Evolutionary conservation across 1,140 invertebrate species (phyloP), one percentile per base, ranked within the genome.

Genomic region (Anthonomus grandis): DNA sequence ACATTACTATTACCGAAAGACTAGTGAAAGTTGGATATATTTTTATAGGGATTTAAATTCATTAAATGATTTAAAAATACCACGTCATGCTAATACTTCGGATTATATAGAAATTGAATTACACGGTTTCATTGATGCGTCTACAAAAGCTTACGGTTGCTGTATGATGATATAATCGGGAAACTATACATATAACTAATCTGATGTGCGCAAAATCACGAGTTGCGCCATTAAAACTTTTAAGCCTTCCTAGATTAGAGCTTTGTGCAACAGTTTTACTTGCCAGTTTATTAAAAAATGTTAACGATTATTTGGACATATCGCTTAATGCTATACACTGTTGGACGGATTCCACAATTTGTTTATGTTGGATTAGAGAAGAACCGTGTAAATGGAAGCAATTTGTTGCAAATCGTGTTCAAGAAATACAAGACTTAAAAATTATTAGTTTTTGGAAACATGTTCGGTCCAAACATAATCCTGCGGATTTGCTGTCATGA

Each of bases 401-500:
- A 0, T 77, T 75, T 48, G 69, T 72, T 0, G 66, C 66, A 0
- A 78, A 77, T 69, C 47, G 74, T 13, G 71, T 76, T 0, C 21
- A 64, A 0, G 49, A 68, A 56, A 75, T 77, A 24, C 63, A 68
- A 39, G 48, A 49, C 17, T 49, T 60, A n/a, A 54, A 64, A 10
- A 34, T 49, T 17, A 18, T 31, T 1, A 37, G 45, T 6, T 44
- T 72, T 18, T 81, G 76, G 79, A 13, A 36, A 18, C 72, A 79
- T 59, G 68, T 79, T 0, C 36, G 49, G 6, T 65, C 45, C 6
- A 18, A 42, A 21, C n/a, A 22, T 31, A 77, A 79, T 54, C 75
- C 76, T 0, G 74, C 74, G 0, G 76, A 78, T 64, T 51, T 73
- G 13, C 49, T 74, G 44, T 76, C 76, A 0, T 47, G 76, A 13